Base-by-base conservation (phyloP, 2,888 invertebrate species). In the Fissipunctia ypsillon region DNA sequence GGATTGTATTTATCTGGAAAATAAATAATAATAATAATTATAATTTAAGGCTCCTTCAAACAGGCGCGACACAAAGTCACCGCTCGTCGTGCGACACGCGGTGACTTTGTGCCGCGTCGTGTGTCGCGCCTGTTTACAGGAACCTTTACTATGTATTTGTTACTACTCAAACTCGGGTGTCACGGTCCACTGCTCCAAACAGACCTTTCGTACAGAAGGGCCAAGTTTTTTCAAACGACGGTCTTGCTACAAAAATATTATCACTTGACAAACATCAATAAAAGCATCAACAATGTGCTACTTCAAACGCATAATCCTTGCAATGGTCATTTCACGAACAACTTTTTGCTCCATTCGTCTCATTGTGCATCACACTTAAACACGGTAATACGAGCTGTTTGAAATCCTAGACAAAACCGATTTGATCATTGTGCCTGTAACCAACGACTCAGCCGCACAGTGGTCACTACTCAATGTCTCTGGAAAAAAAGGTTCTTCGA, bases 281-380 rank as follows among this genome's bases (percentile, higher is more conserved):
- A 83, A 76, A 67, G 22, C 69, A 38, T 43, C 54, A 12, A 64
- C 83, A 86, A 86, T 78, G 78, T 61, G 69, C 75, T 77, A 82
- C 79, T 78, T 71, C 77, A 81, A 81, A 84, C 86, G 78, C 69
- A 75, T 87, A 85, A 87, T 87, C 87, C 78, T n/a, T n/a, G 61
- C 70, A 86, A 86, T 91, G 92, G 92, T 91, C 91, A 91, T 87
- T 91, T 90, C 73, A 85, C 80, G 75, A 78, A n/a, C 10, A 28
- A 71, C 35, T 84, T 87, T 86, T 84, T 78, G 65, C 66, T 60
- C 22, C 71, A 82, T 73, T 85, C 84, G 83, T 69, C 50, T 73
- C 84, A 88, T 85, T 89, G 88, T 89, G 76, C 80, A 80, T 82
- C 78, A 88, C 87, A 88, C 85, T 84, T 76, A 63, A 65, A 31